Percentiles rank a stretch among this genome's conserved stretches.
Evolutionary conservation across 2,888 invertebrate species (phyloP).

Genomic region (Drosophila phalerata): DNA sequence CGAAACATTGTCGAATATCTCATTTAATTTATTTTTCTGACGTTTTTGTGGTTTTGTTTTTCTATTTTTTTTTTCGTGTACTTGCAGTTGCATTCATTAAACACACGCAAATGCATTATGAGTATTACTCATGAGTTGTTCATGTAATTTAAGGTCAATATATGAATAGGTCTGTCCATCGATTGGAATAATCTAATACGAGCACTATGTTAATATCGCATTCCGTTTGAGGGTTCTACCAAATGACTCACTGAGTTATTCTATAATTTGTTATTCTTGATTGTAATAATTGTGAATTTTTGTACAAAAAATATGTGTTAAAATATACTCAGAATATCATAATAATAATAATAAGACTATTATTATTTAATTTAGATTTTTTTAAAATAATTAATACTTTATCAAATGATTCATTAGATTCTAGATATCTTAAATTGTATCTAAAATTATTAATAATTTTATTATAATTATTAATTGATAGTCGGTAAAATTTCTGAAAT

Average conservation of each 20-base stretch:
- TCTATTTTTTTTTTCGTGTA: conserved; percentile 11
- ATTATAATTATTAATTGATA: too few species aligned
- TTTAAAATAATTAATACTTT: too few species aligned
- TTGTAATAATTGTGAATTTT: neutral
- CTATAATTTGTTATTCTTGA: neutral
- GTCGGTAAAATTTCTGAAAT: neutral
- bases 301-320: neutral
- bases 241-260: conserved; percentile 1
- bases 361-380: too few species aligned
- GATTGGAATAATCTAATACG: conserved; percentile 9
- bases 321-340: neutral
- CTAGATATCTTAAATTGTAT: too few species aligned
- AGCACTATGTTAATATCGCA: neutral
- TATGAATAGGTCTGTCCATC: conserved; percentile 17
- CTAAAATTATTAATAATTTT: too few species aligned
- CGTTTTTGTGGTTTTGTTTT: conserved; percentile 44
- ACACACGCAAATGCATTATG: conserved; percentile 71
- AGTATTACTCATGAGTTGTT: conserved; percentile 24
- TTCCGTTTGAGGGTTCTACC: conserved; percentile 2
- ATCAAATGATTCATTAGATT: too few species aligned
- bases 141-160: conserved; percentile 40
- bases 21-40: conserved; percentile 41
- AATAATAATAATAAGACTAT: too few species aligned
- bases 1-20: conserved; percentile 43
- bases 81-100: conserved; percentile 64